phyloP scores from a whole-genome alignment of 1,140 invertebrate species.

The Papilio machaon region DNA sequence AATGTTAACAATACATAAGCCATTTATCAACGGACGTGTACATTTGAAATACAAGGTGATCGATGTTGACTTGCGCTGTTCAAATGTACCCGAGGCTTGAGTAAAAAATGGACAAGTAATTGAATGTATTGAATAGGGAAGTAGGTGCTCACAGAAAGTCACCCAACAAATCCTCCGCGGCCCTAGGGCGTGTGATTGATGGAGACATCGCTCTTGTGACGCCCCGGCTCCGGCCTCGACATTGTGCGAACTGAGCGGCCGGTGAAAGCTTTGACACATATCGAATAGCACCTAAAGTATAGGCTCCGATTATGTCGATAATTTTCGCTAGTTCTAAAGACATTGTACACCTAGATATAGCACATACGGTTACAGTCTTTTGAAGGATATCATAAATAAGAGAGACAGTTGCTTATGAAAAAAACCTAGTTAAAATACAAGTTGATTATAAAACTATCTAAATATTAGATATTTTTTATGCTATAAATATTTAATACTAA shows the following conservation, averaged over 20 bases:
- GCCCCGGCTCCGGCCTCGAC: slow-evolving; percentile 18
- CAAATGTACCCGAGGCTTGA: neutral
- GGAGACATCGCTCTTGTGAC: slow-evolving; percentile 45
- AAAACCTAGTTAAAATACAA: too few species aligned
- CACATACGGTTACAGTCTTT: too few species aligned
- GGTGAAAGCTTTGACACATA: neutral
- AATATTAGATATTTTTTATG: too few species aligned
- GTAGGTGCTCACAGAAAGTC: slow-evolving; percentile 17
- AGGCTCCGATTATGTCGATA: neutral
- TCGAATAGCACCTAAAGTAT: neutral
- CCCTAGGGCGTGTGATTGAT: slow-evolving; percentile 49
- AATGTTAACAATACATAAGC: neutral
- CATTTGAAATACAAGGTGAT: neutral
- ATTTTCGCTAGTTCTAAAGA: neutral
- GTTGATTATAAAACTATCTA: too few species aligned
- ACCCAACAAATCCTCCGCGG: neutral
- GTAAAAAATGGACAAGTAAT: slow-evolving; percentile 25
- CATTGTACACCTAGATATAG: too few species aligned
- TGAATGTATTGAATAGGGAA: slow-evolving; percentile 26
- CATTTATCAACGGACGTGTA: neutral
- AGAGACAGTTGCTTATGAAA: too few species aligned
- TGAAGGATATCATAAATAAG: too few species aligned
- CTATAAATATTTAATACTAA: neutral
- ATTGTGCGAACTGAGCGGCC: neutral
- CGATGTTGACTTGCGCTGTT: slow-evolving; percentile 2